A percentile compares a stretch with the other conserved stretches of the same genome.
Conservation (phyloP, 2,888 invertebrate genomes). For the Allophyes oxyacanthae region DNA sequence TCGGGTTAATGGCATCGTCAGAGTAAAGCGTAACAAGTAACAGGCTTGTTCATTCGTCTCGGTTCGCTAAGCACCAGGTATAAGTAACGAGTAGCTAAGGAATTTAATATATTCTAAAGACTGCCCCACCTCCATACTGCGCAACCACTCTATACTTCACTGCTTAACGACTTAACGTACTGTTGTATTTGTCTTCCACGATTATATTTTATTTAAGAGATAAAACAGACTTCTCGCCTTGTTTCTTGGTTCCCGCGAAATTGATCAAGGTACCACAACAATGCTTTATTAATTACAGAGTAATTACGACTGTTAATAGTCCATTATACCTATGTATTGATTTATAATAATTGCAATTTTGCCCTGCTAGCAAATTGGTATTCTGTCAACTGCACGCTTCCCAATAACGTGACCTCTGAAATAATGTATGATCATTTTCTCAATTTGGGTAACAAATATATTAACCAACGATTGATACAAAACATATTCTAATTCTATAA, state of each 20-base stretch:
- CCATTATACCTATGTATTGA: slow-evolving; percentile 4
- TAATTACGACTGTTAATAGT: neutral
- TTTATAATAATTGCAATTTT: slow-evolving; percentile 28
- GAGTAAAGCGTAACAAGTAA: slow-evolving; percentile 40
- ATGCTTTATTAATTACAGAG: neutral
- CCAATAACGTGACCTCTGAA: neutral
- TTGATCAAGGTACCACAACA: neutral
- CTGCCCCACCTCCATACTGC: slow-evolving; percentile 41
- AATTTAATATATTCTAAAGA: slow-evolving; percentile 59
- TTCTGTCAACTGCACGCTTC: slow-evolving; percentile 34
- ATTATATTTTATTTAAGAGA: slow-evolving; percentile 10
- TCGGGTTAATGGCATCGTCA: slow-evolving; percentile 45
- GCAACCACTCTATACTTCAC: slow-evolving; percentile 43
- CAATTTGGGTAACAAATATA: neutral
- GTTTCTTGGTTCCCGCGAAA: neutral
- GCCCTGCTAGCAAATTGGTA: slow-evolving; percentile 28
- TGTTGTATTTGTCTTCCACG: slow-evolving; percentile 13
- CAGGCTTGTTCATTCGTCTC: slow-evolving; percentile 52
- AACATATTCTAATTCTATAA: slow-evolving; percentile 4
- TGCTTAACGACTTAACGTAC: slow-evolving; percentile 39
- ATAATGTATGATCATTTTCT: slow-evolving; percentile 2
- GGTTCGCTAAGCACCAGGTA: slow-evolving; percentile 51
- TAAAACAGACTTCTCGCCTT: neutral
- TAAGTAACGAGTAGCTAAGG: slow-evolving; percentile 52
- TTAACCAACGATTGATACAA: neutral